Evolutionary conservation across 2,888 invertebrate genomes (phyloP).

Genomic region (Nysson spinosus): DNA sequence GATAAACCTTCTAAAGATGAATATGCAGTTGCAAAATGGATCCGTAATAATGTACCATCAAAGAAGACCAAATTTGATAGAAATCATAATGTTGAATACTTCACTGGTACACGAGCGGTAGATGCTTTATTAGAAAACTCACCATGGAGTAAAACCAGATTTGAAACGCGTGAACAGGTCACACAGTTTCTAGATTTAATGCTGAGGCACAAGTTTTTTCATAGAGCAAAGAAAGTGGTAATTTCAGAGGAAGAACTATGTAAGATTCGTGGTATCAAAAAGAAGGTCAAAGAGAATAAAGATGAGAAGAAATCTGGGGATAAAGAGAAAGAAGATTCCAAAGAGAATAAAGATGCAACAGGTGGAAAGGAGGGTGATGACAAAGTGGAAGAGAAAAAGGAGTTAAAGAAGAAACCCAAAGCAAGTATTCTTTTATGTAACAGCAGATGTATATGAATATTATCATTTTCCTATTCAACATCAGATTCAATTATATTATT

Average conservation of each 20-base stretch:
- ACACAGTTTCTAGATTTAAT: slow-evolving; percentile 89
- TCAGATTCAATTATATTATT: too few relatives aligned
- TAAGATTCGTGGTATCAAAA: slow-evolving; percentile 77
- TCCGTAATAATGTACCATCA: slow-evolving; percentile 94
- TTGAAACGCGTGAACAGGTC: slow-evolving; percentile 89
- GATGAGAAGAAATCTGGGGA: slow-evolving; percentile 71
- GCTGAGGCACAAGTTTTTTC: slow-evolving; percentile 95
- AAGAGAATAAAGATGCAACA: slow-evolving; percentile 73
- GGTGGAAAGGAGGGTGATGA: slow-evolving; percentile 75
- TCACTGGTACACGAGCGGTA: slow-evolving; percentile 95
- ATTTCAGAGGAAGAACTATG: slow-evolving; percentile 77
- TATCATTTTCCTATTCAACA: too few relatives aligned
- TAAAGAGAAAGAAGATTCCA: slow-evolving; percentile 77
- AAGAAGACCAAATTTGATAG: slow-evolving; percentile 95
- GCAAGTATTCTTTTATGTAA: too few relatives aligned
- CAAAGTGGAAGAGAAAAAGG: slow-evolving; percentile 80
- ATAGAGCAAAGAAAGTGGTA: slow-evolving; percentile 91
- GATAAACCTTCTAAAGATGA: slow-evolving; percentile 94
- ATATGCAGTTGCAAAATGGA: slow-evolving; percentile 95
- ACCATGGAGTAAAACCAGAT: slow-evolving; percentile 90
- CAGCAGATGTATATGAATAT: too few relatives aligned
- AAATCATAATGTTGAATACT: slow-evolving; percentile 97
- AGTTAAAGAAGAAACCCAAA: slow-evolving; percentile 78
- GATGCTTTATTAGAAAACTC: slow-evolving; percentile 92
- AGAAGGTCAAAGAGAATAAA: slow-evolving; percentile 76